Evolutionary conservation across 2,113 vertebrate genomes (phyloP).

Genomic region (Zosterops borbonicus): DNA sequence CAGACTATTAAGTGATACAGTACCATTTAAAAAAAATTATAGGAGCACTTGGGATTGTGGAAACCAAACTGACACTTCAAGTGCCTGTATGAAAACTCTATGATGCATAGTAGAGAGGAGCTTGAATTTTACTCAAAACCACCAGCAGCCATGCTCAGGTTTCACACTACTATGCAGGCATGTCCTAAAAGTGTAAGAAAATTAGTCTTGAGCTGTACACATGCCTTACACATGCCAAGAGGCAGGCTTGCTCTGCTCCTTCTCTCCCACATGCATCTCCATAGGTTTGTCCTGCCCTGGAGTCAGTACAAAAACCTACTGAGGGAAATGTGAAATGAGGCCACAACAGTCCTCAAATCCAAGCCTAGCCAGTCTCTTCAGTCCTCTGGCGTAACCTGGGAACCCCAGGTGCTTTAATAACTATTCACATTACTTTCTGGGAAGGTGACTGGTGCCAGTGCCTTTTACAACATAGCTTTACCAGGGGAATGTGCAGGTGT

Average conservation of each 20-base stretch:
- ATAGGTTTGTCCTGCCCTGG: background rate
- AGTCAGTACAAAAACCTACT: background rate
- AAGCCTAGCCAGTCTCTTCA: background rate
- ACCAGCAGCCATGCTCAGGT: background rate
- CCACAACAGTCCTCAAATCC: background rate
- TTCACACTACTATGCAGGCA: background rate
- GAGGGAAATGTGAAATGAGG: background rate
- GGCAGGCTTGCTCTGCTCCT: background rate
- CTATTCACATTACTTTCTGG: background rate
- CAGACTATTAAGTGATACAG: background rate
- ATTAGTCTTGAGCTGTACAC: background rate
- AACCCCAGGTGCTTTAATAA: background rate
- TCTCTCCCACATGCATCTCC: background rate
- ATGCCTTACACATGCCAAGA: background rate
- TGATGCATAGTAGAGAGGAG: background rate
- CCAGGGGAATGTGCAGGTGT: background rate
- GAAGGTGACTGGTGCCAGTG: background rate
- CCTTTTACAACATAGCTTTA: background rate
- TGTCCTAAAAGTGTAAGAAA: background rate
- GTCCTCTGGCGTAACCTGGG: background rate
- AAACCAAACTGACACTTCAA: background rate
- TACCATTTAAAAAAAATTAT: background rate
- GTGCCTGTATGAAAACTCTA: background rate
- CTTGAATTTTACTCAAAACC: background rate
- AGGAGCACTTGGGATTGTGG: background rate